These are phyloP conservation scores for Trematomus loennbergii DNA, from an alignment of 2,113 vertebrate genomes.

Conservation along the genomic window DNA sequence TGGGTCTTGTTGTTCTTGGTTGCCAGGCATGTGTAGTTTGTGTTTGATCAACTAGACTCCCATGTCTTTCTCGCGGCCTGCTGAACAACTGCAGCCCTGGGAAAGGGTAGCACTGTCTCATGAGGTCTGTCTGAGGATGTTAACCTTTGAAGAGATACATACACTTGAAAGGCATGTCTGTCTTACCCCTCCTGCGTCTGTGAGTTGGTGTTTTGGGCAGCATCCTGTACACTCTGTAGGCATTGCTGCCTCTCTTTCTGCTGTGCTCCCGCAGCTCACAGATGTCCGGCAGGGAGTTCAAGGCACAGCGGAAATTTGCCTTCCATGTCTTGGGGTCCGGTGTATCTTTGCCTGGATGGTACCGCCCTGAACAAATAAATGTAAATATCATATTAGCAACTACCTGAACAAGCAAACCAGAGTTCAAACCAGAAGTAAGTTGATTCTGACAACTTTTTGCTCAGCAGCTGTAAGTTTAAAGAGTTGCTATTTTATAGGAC, in stretches of 20 bases:
- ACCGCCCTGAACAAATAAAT: slow-evolving; percentile 66
- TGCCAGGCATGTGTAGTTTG: slow-evolving; percentile 42
- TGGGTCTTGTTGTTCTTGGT: slow-evolving; percentile 22
- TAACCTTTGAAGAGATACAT: background rate
- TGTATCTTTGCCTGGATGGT: slow-evolving; percentile 82
- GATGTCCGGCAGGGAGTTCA: slow-evolving; percentile 85
- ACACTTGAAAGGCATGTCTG: background rate
- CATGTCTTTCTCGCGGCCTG: slow-evolving; percentile 39
- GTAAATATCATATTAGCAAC: background rate
- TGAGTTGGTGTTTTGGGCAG: slow-evolving; percentile 73
- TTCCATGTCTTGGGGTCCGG: slow-evolving; percentile 88
- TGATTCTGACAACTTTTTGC: background rate
- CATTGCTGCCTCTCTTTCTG: slow-evolving; percentile 84
- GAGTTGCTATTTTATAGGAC: background rate
- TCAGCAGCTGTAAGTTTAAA: background rate
- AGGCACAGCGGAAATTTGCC: slow-evolving; percentile 86
- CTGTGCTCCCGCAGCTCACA: slow-evolving; percentile 84
- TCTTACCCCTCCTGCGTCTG: slow-evolving; percentile 77
- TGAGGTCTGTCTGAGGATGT: background rate
- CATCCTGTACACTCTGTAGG: slow-evolving; percentile 84
- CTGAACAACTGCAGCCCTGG: slow-evolving; percentile 55
- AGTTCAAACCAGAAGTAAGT: too few species aligned
- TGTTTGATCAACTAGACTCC: slow-evolving; percentile 10
- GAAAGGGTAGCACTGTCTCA: background rate
- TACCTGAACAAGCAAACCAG: too few species aligned